phyloP scores from a whole-genome alignment of 1,140 invertebrate species.

The Platorchestia sp. region DNA sequence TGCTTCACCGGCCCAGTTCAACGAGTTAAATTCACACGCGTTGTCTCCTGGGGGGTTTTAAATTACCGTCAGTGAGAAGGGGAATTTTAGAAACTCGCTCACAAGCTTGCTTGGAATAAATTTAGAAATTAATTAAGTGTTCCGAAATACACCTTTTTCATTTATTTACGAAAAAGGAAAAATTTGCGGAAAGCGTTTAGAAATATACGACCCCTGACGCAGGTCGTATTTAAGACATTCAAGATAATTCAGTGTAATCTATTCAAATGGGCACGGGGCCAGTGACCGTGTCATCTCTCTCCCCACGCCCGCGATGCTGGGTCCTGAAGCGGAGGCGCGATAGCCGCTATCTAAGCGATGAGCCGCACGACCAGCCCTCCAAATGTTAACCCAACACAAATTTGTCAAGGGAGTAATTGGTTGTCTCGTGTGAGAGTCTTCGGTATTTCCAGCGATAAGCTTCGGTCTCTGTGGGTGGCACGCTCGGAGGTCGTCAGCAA shows the following conservation, averaged over 20 bases:
- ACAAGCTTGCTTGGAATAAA: background rate
- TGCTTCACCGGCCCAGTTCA: background rate
- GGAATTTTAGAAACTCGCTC: background rate
- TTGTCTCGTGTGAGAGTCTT: slow-evolving; percentile 46
- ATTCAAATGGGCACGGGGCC: slow-evolving; percentile 29
- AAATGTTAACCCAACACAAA: slow-evolving; percentile 53
- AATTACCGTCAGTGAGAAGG: background rate
- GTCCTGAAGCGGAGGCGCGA: background rate
- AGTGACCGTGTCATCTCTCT: slow-evolving; percentile 1
- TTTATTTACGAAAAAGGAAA: no score
- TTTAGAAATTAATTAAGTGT: background rate
- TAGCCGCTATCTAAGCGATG: slow-evolving; percentile 33
- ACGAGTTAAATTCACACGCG: background rate
- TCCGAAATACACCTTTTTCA: no score
- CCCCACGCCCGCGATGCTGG: background rate
- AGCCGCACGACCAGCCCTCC: slow-evolving; percentile 25
- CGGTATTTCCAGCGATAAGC: slow-evolving; percentile 46
- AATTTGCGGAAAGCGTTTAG: no score
- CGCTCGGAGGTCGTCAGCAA: background rate
- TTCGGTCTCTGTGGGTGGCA: slow-evolving; percentile 25
- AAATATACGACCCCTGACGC: no score
- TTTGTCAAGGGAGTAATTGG: slow-evolving; percentile 52
- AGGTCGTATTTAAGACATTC: background rate
- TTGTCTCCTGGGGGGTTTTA: background rate
- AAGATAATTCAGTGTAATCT: background rate